phyloP scores from a whole-genome alignment of 2,113 vertebrate species.

The Synchiropus splendidus region DNA sequence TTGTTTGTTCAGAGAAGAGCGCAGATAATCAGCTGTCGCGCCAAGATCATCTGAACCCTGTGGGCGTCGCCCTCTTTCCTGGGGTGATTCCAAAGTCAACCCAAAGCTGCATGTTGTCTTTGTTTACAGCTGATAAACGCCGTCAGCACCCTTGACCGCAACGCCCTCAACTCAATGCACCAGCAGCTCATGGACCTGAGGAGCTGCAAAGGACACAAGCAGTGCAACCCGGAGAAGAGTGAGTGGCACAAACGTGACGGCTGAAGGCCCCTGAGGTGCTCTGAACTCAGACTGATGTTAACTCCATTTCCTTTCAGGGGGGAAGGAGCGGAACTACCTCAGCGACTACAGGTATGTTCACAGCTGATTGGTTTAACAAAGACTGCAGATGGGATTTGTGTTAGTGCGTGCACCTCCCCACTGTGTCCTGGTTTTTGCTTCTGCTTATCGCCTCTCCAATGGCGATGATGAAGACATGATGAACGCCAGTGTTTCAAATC shows the following conservation, averaged over 20 bases:
- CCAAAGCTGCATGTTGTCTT: slow-evolving; percentile 14
- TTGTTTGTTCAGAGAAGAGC: too few species aligned
- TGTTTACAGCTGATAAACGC: slow-evolving; percentile 80
- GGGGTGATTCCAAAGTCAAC: slow-evolving; percentile 2
- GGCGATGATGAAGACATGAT: slow-evolving; percentile 20
- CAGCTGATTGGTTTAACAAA: slow-evolving; percentile 35
- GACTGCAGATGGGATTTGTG: slow-evolving; percentile 30
- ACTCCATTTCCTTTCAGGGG: slow-evolving; percentile 63
- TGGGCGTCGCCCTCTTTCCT: too few species aligned
- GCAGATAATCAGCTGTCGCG: too few species aligned
- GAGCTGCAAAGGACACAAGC: slow-evolving; percentile 86
- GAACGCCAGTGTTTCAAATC: slow-evolving; percentile 31
- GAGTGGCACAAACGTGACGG: slow-evolving; percentile 35
- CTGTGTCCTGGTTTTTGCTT: slow-evolving; percentile 29
- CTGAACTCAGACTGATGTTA: slow-evolving; percentile 16
- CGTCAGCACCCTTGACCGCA: slow-evolving; percentile 80
- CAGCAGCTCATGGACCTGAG: slow-evolving; percentile 86
- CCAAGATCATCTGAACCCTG: too few species aligned
- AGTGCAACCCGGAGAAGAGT: slow-evolving; percentile 92
- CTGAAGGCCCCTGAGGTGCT: background rate
- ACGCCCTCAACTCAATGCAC: slow-evolving; percentile 81
- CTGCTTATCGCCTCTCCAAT: slow-evolving; percentile 21
- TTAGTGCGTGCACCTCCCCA: slow-evolving; percentile 24
- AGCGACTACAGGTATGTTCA: slow-evolving; percentile 85
- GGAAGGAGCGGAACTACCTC: slow-evolving; percentile 82